phyloP scores from a whole-genome alignment of 2,113 vertebrate species.

The Tragelaphus scriptus region DNA sequence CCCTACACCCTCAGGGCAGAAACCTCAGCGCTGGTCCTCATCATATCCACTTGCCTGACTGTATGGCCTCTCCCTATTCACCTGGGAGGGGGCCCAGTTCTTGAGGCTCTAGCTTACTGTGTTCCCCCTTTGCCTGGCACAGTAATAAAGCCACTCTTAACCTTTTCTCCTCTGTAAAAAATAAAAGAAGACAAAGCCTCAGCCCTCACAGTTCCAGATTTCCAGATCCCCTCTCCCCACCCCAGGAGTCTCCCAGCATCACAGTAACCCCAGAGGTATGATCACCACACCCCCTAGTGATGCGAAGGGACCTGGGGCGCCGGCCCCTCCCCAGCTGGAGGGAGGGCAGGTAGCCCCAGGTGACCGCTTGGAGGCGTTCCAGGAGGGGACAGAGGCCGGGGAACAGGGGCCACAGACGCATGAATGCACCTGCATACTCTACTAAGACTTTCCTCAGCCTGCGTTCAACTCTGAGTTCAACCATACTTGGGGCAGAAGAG shows the following conservation, averaged over 20 bases:
- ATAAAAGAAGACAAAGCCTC: background rate
- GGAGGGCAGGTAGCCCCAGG: background rate
- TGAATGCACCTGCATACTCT: background rate
- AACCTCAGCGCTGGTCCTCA: background rate
- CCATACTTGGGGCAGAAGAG: background rate
- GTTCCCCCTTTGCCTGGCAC: background rate
- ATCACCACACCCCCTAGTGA: conserved; percentile 35
- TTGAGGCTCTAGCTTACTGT: background rate
- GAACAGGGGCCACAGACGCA: background rate
- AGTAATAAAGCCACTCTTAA: background rate
- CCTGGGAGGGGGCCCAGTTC: background rate
- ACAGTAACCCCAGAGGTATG: background rate
- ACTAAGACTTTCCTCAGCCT: background rate
- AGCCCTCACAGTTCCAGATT: background rate
- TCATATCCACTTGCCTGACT: background rate
- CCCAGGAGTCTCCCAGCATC: background rate
- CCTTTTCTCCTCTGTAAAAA: background rate
- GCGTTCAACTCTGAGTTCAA: background rate
- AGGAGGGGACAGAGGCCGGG: background rate
- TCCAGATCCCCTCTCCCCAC: background rate
- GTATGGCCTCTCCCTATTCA: background rate
- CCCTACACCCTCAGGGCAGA: background rate
- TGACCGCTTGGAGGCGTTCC: accelerated
- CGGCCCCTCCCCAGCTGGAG: background rate
- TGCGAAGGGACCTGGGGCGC: background rate